These are phyloP conservation scores for Conus betulinus DNA, from an alignment of 1,140 invertebrate genomes.

Conservation along the genomic window DNA sequence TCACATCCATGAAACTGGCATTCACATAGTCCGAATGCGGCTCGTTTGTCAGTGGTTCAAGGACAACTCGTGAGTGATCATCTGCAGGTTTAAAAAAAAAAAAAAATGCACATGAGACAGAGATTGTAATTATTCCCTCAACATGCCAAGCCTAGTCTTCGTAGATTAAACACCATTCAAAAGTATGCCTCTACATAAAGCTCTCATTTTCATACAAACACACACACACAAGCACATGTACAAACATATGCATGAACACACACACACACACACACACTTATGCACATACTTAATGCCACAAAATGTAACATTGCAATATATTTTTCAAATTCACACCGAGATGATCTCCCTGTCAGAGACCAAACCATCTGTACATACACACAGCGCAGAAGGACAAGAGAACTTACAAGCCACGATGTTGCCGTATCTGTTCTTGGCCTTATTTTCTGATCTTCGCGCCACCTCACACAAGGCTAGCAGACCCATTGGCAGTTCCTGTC, in stretches of 20 bases:
- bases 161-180: no score
- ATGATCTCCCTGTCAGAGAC: no score
- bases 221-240: neutral
- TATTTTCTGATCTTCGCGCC: constrained; percentile 83
- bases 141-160: no score
- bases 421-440: constrained; percentile 94
- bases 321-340: no score
- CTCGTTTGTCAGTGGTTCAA: constrained; percentile 85
- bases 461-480: constrained; percentile 65
- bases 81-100: constrained; percentile 78
- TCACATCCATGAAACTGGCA: constrained; percentile 94
- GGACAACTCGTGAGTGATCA: constrained; percentile 93
- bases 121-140: no score
- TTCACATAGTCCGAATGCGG: constrained; percentile 92
- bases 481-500: constrained; percentile 69
- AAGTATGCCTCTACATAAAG: neutral
- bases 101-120: no score
- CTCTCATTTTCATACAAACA: neutral
- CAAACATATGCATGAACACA: no score
- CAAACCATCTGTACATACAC: no score
- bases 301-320: neutral
- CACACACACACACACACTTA: no score
- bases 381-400: constrained; percentile 1
- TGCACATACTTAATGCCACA: no score
- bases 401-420: constrained; percentile 94